Percentiles rank a stretch among this genome's conserved stretches.
These are phyloP conservation scores for Mycetomoellerius zeteki DNA, from an alignment of 1,140 invertebrate genomes.

Conservation along the genomic window DNA sequence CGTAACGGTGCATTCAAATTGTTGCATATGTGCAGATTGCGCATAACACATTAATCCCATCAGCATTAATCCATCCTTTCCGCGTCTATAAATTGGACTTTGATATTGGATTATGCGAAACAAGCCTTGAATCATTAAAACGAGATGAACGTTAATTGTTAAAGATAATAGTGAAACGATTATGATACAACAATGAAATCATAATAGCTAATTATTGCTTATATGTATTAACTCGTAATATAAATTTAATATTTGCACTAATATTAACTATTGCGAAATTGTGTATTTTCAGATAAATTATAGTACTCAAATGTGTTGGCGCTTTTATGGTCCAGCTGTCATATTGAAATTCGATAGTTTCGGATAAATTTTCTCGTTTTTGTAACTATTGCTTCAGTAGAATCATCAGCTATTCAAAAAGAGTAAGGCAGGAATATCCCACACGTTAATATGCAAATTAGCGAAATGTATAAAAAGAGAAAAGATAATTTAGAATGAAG, in stretches of 20 bases:
- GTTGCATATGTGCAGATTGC: not conserved
- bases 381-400: not conserved
- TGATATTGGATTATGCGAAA: slow-evolving; percentile 14
- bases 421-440: not conserved
- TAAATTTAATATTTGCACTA: slow-evolving; percentile 20
- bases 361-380: slow-evolving; percentile 35
- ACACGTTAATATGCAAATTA: slow-evolving; percentile 50
- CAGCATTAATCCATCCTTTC: not conserved
- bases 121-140: slow-evolving; percentile 19
- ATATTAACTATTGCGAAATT: not conserved
- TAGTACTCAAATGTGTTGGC: not conserved
- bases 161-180: slow-evolving; percentile 29
- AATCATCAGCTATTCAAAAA: slow-evolving; percentile 9
- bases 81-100: slow-evolving; percentile 35
- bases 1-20: not conserved
- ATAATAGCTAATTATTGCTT: slow-evolving; percentile 30
- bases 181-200: not conserved
- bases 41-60: not conserved
- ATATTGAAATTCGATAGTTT: slow-evolving; percentile 17
- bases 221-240: not conserved
- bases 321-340: not conserved
- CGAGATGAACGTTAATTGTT: slow-evolving; percentile 13
- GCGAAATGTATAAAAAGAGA: slow-evolving; percentile 12
- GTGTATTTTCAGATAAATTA: not conserved
- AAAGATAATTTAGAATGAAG: slow-evolving; percentile 27